Base-by-base conservation (phyloP, 2,888 invertebrate species). In the Macropis europaea region DNA sequence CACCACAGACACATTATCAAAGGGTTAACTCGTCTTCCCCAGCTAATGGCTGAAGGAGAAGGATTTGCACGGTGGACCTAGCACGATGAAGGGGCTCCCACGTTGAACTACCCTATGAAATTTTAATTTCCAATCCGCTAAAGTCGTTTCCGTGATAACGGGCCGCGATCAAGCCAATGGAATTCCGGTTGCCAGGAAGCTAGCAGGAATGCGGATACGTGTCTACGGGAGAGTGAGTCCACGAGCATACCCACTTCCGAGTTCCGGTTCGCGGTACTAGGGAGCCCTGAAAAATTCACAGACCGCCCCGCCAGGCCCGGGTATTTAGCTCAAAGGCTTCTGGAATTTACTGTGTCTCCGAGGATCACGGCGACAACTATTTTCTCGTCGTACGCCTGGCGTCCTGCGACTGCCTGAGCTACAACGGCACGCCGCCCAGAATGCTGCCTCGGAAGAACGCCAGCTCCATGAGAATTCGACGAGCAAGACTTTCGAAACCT, bases 81-180 rank as follows among this genome's bases (percentile, higher is more conserved):
- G 11, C 40, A 28, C 6, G 52, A 36, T 50, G n/a, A 15, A 43
- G 6, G 19, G 2, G 15, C 19, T 3, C 11, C 26, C n/a, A 5
- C 6, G 6, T 15, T 11, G 32, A 40, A 56, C 3, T 5, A 15
- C 7, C 17, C 22, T 13, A 57, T 81, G 71, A 82, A 82, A 80
- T 73, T 75, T 82, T 82, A 78, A 82, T 82, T 81, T 82, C 69
- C 78, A 82, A 82, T 82, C 76, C 47, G 71, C 52, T 74, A 75
- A 76, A 77, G 73, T 81, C 72, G 75, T 75, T 73, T 60, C 63
- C 56, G 50, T 22, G 60, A 54, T 64, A 77, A 75, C 60, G 40
- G 24, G 28, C 19, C 28, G 36, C 47, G 42, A 54, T 59, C 43
- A 7, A 9, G 6, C 19, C 28, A 47, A 54, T 40, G 26, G 17